Evolutionary conservation across 2,888 invertebrate genomes (phyloP).

Genomic region (Digitonthophagus gazella): DNA sequence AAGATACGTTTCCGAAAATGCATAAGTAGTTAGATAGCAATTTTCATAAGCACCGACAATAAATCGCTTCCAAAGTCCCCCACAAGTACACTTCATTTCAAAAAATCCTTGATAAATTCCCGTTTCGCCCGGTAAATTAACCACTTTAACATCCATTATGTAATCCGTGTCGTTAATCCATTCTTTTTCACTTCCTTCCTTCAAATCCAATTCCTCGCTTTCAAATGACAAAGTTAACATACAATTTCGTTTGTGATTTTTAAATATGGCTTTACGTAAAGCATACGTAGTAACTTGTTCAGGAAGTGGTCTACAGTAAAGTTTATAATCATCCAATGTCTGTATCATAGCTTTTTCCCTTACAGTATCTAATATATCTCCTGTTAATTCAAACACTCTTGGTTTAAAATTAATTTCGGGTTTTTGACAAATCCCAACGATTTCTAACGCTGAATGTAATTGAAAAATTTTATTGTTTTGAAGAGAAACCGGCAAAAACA

Average conservation of each 20-base stretch:
- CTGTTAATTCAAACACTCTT: not conserved
- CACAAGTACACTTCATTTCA: not conserved
- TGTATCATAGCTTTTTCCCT: not conserved
- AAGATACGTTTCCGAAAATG: not conserved
- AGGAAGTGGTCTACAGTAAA: not conserved
- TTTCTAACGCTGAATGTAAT: not conserved
- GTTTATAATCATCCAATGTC: not conserved
- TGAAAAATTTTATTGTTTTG: not conserved
- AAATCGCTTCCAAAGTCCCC: not conserved
- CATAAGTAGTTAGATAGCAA: not conserved
- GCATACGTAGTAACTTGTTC: not conserved
- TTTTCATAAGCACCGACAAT: not conserved
- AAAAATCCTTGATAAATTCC: not conserved
- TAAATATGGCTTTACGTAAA: not conserved
- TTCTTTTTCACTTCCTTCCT: not conserved
- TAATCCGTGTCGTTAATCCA: not conserved
- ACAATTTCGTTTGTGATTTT: not conserved
- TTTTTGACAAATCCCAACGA: not conserved
- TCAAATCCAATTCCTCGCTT: not conserved
- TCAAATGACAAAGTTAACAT: not conserved
- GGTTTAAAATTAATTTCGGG: not conserved
- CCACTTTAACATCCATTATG: not conserved
- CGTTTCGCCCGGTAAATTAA: not conserved
- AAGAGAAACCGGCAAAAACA: not conserved
- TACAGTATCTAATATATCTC: not conserved